phyloP scores from a whole-genome alignment of 2,888 invertebrate species.

The Drosophila merina region DNA sequence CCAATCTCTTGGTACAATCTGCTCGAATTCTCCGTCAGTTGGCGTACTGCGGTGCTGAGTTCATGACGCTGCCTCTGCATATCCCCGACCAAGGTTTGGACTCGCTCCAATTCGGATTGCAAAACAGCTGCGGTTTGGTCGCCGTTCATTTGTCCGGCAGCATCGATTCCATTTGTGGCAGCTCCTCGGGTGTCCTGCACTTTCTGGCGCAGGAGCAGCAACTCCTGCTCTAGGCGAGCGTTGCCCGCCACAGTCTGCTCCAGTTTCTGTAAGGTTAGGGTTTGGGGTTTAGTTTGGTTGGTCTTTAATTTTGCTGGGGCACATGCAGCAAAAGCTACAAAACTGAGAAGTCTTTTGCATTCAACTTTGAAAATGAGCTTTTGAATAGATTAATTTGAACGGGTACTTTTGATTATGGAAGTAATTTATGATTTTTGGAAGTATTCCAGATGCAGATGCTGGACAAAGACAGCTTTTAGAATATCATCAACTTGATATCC shows the following conservation, averaged over 20 bases:
- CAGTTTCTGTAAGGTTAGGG: slow-evolving; percentile 87
- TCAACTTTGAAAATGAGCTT: not conserved
- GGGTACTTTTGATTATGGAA: not conserved
- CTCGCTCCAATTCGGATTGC: slow-evolving; percentile 92
- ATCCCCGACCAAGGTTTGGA: slow-evolving; percentile 93
- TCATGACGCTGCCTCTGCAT: slow-evolving; percentile 93
- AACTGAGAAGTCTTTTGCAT: slow-evolving; percentile 70
- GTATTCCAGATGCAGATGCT: not conserved
- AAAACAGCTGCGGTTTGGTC: slow-evolving; percentile 87
- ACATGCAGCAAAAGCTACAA: slow-evolving; percentile 58
- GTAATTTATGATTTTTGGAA: not conserved
- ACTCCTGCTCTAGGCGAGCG: slow-evolving; percentile 93
- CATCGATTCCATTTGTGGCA: slow-evolving; percentile 81
- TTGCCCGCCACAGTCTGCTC: slow-evolving; percentile 97
- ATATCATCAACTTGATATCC: not conserved
- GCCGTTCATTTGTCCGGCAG: slow-evolving; percentile 82
- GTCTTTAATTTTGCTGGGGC: slow-evolving; percentile 20
- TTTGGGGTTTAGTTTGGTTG: slow-evolving; percentile 12
- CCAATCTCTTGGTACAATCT: slow-evolving; percentile 87
- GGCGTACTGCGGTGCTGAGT: slow-evolving; percentile 92
- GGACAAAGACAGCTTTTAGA: not conserved
- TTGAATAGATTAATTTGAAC: not conserved
- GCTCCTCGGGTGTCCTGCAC: slow-evolving; percentile 87
- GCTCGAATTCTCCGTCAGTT: slow-evolving; percentile 92
- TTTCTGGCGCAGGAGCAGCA: slow-evolving; percentile 93